Conservation (phyloP, 2,888 invertebrate species). For the Drosophila emarginata region DNA sequence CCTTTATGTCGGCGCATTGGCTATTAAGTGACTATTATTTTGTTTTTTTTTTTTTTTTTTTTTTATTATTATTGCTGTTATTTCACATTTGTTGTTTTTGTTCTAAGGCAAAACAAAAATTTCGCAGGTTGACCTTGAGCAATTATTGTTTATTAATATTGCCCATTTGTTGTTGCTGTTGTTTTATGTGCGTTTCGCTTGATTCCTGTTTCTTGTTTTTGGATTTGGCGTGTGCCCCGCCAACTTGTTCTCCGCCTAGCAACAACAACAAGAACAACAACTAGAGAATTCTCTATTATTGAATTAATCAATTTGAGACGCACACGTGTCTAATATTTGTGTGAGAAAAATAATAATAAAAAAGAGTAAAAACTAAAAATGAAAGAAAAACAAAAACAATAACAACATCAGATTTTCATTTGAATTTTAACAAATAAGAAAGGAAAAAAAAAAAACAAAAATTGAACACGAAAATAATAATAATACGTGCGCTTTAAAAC, state of each 20-base stretch:
- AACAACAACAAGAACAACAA: slow-evolving; percentile 34
- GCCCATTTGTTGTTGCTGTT: slow-evolving; percentile 31
- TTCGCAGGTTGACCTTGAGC: slow-evolving; percentile 64
- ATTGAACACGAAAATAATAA: slow-evolving; percentile 24
- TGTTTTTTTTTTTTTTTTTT: background rate
- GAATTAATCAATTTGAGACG: slow-evolving; percentile 53
- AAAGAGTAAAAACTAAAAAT: background rate
- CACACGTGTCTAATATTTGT: slow-evolving; percentile 49
- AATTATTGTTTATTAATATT: slow-evolving; percentile 72
- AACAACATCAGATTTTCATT: slow-evolving; percentile 18
- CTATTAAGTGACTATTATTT: background rate
- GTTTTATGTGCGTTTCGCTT: slow-evolving; percentile 34
- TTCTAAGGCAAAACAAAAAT: slow-evolving; percentile 56
- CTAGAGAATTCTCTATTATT: slow-evolving; percentile 28
- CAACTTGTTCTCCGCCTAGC: slow-evolving; percentile 34
- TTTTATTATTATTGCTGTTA: slow-evolving; percentile 24
- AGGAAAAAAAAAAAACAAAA: slow-evolving; percentile 31
- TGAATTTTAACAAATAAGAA: slow-evolving; percentile 40
- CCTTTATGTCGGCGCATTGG: background rate
- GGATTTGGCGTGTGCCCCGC: slow-evolving; percentile 31
- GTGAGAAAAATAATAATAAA: background rate
- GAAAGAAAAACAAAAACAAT: background rate
- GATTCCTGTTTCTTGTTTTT: slow-evolving; percentile 40
- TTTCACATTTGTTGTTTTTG: slow-evolving; percentile 47
- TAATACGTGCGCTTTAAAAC: slow-evolving; percentile 49